Conservation (phyloP, 2,888 invertebrate genomes). For the Thalpophila matura region DNA sequence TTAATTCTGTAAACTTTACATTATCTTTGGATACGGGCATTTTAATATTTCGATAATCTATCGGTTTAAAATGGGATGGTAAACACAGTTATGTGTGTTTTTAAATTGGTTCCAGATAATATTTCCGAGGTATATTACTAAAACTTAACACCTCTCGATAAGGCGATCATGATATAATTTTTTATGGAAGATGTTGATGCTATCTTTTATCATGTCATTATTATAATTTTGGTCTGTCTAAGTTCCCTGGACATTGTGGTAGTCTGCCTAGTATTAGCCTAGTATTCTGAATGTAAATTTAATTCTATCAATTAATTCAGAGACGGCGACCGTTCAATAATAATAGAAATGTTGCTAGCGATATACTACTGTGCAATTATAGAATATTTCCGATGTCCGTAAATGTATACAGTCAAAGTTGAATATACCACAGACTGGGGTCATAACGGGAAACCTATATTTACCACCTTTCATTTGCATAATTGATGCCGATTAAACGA, state of each 20-base stretch:
- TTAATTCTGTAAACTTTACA: constrained; percentile 20
- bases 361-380: neutral
- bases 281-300: neutral
- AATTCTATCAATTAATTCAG: constrained; percentile 11
- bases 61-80: constrained; percentile 13
- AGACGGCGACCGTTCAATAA: neutral
- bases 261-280: no score
- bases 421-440: constrained; percentile 19
- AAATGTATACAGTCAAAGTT: constrained; percentile 7
- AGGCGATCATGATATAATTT: constrained; percentile 3
- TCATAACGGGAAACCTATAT: constrained; percentile 44
- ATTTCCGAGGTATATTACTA: constrained; percentile 7
- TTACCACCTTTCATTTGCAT: constrained; percentile 56
- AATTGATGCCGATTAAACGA: constrained; percentile 59
- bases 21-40: constrained; percentile 21
- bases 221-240: neutral
- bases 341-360: neutral
- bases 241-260: neutral
- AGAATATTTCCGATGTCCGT: constrained; percentile 8
- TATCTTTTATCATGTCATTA: neutral
- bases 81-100: constrained; percentile 15
- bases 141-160: constrained; percentile 1
- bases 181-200: neutral
- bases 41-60: constrained; percentile 28
- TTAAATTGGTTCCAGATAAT: constrained; percentile 12